Percentiles rank a stretch among this genome's conserved stretches.
Conservation (phyloP, 1,140 invertebrate species). For the Formica exsecta region DNA sequence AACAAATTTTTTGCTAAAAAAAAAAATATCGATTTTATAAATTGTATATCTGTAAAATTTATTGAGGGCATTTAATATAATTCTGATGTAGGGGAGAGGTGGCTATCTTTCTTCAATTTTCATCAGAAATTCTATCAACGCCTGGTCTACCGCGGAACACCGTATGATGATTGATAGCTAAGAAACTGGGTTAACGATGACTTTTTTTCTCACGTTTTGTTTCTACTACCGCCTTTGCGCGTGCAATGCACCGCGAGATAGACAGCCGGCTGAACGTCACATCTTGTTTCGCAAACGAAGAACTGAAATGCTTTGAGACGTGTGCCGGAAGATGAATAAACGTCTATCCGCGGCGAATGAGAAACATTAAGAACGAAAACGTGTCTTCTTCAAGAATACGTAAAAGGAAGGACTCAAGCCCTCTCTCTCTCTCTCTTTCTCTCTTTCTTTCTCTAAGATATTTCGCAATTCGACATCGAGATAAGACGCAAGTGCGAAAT, state of each 20-base stretch:
- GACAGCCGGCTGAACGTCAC: conserved; percentile 19
- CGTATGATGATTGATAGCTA: conserved; percentile 68
- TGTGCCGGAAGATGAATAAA: conserved; percentile 23
- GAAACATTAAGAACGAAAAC: conserved; percentile 40
- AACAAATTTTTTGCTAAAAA: not conserved
- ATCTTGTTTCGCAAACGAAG: conserved; percentile 19
- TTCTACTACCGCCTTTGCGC: conserved; percentile 35
- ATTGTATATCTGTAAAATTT: not conserved
- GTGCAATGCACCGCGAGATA: conserved; percentile 14
- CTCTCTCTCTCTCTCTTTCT: not conserved
- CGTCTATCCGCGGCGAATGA: not conserved
- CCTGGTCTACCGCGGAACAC: conserved; percentile 35
- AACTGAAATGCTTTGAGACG: conserved; percentile 37
- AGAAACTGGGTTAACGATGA: conserved; percentile 65
- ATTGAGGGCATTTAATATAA: not conserved
- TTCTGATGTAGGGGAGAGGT: not conserved
- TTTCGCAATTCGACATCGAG: conserved; percentile 7
- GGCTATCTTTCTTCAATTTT: conserved; percentile 56
- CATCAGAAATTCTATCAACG: conserved; percentile 66
- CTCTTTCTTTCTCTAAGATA: no score
- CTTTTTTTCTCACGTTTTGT: conserved; percentile 55
- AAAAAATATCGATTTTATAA: not conserved
- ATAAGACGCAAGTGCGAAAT: not conserved
- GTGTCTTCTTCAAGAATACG: conserved; percentile 19
- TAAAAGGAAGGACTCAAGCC: not conserved